Conservation (phyloP, 1,140 invertebrate genomes). For the Danaus plexippus region DNA sequence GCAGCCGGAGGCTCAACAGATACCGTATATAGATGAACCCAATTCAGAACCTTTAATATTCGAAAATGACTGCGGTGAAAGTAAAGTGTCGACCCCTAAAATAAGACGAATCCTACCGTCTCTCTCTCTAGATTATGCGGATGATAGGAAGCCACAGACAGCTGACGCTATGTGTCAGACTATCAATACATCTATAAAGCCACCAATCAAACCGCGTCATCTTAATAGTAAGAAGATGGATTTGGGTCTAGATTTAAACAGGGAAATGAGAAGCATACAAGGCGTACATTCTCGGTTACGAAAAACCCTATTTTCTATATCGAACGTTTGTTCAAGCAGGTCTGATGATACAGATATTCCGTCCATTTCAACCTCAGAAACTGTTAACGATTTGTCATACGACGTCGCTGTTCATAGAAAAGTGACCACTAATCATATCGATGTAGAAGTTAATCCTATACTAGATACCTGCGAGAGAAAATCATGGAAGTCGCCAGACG, state of each 20-base stretch:
- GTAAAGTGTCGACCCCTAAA: constrained; percentile 50
- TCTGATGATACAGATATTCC: constrained; percentile 51
- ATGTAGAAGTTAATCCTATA: constrained; percentile 30
- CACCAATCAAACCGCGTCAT: constrained; percentile 18
- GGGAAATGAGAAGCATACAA: constrained; percentile 40
- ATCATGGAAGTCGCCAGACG: constrained; percentile 76
- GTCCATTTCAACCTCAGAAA: constrained; percentile 54
- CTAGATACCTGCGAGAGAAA: constrained; percentile 66
- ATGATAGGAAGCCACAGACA: constrained; percentile 46
- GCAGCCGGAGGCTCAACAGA: constrained; percentile 54
- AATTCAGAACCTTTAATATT: constrained; percentile 63
- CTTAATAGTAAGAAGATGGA: constrained; percentile 31
- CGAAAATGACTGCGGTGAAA: constrained; percentile 45
- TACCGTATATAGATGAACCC: constrained; percentile 67
- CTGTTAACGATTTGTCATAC: constrained; percentile 37
- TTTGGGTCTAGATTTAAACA: constrained; percentile 42
- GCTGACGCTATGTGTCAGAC: constrained; percentile 59
- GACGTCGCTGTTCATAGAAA: constrained; percentile 20
- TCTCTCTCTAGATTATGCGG: constrained; percentile 46
- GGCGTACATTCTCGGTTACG: constrained; percentile 47
- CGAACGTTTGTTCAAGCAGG: constrained; percentile 48
- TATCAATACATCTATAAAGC: constrained; percentile 34
- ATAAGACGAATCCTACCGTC: constrained; percentile 56
- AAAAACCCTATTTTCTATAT: constrained; percentile 45
- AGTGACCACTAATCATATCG: constrained; percentile 21